Base-by-base conservation (phyloP, 2,797 vertebrate genomes). In the Catamblyrhynchus diadema region DNA sequence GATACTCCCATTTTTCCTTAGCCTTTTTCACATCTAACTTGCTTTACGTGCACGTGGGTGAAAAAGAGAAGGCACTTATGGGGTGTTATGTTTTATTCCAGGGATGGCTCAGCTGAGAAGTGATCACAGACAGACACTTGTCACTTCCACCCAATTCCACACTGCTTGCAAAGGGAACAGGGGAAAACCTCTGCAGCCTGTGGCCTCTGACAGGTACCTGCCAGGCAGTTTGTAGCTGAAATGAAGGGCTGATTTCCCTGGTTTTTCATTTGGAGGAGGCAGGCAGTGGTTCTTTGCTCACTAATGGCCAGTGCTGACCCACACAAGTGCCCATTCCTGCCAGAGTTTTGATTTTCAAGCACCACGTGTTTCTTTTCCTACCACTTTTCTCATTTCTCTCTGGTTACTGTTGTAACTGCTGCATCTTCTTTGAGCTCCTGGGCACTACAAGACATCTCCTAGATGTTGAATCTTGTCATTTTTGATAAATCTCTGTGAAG, bases 401-500 rank as follows among this genome's bases (percentile, higher is more conserved):
- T 78, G 48, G 21, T 57, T 83, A 9, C 53, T 86, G 33, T 37
- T 73, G 82, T 47, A 77, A 86, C 74, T 87, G 81, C 78, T 77
- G 79, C 79, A 37, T 70, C 84, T 66, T 81, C 79, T 74, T 39
- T 41, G 87, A 91, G 93, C 93, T 95, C 54, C 78, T 92, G 75
- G 84, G 90, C 79, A 81, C 91, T 95, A 42, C 7, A 8, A 94
- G 84, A 65, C 81, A 59, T 88, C 84, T 91, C 83, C 86, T 93
- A 42, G 86, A 87, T 91, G 87, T 27, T 72, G 79, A 53, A 72
- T 81, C 88, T 92, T 97, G 94, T 96, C 65, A 86, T 88, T 95
- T 95, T 83, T 94, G 53, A 94, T 95, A 85, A 86, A 93, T 75
- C 71, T 95, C 72, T 75, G 67, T 56, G 85, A 96, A 82, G 53